Base-by-base conservation (phyloP, 2,888 invertebrate genomes). In the Pachycephus smyrnensis region DNA sequence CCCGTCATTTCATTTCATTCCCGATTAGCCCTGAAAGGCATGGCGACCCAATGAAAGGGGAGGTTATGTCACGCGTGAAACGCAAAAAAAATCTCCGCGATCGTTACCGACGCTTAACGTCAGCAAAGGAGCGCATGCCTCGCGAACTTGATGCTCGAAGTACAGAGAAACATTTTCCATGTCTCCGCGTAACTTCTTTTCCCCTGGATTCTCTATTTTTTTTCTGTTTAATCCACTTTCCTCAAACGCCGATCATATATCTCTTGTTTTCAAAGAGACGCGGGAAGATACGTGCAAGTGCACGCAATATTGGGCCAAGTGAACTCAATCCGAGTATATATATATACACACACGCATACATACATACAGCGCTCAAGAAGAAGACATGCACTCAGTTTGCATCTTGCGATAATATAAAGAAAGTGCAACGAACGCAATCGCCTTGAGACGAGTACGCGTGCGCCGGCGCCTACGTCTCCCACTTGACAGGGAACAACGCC, bases 371-470 rank as follows among this genome's bases (percentile, higher is more conserved):
- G 23, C 40, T 23, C 23, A 55, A 55, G 40, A 37, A 37, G 40
- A 55, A 23, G 9, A 15, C 23, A 0, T 15, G 23, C 6, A 23
- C 40, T 55, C 40, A 23, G 40, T 55, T 55, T 55, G 40, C 40
- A 55, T 55, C 40, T 55, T 23, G 74, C 55, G 74, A 79, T 71
- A 76, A 76, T 73, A 76, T 76, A 78, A 78, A 78, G 78, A 78
- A 78, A 78, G 78, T 78, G 78, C 78, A 78, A 78, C 76, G 76
- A 73, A 78, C 78, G 78, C 76, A 55, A 78, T 75, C 73, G 76
- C 78, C 78, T 78, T 76, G 76, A 78, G 76, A 4, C 74, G 74
- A 71, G 31, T 71, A 15, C 71, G 71, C 71, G 31, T 71, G 71
- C 71, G 71, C 69, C 12, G 69, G 31, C 69, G 15, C 71, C 32